These are phyloP conservation scores for Protaetia brevitarsis DNA, from an alignment of 1,140 invertebrate species.

Conservation along the genomic window DNA sequence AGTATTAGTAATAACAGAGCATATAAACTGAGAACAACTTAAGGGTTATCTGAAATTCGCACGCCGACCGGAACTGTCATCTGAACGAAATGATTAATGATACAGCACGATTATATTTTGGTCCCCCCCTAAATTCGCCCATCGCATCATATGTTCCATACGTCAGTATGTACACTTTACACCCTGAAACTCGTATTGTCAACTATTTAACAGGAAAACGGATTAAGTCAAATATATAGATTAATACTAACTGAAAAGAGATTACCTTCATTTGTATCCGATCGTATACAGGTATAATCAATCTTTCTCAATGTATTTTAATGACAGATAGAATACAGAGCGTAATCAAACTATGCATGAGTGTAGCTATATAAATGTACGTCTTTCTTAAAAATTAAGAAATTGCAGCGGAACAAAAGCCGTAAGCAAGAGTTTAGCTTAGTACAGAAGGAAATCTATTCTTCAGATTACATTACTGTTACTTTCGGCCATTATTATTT, in stretches of 20 bases:
- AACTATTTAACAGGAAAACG: conserved; percentile 29
- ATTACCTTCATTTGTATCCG: conserved; percentile 20
- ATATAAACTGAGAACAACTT: conserved; percentile 19
- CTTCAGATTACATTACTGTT: no score
- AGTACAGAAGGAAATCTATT: no score
- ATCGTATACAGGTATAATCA: conserved; percentile 14
- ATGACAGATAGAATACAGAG: no score
- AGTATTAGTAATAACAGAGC: conserved; percentile 14
- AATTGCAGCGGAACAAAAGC: no score
- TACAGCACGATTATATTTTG: conserved; percentile 34
- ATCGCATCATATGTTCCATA: conserved; percentile 29
- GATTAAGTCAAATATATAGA: conserved; percentile 21
- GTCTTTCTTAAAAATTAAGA: no score
- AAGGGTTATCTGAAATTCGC: conserved; percentile 33
- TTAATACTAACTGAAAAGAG: conserved; percentile 19
- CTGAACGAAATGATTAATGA: conserved; percentile 37
- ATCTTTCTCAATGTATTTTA: no score
- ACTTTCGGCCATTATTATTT: no score
- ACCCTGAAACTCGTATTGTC: conserved; percentile 28
- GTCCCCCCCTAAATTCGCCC: background rate
- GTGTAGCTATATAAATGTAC: no score
- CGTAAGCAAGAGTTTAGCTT: no score
- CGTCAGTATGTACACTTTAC: conserved; percentile 19
- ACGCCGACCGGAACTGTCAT: conserved; percentile 34
- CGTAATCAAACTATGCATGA: no score